phyloP scores from a whole-genome alignment of 2,797 vertebrate genomes.

The Onychomys torridus region DNA sequence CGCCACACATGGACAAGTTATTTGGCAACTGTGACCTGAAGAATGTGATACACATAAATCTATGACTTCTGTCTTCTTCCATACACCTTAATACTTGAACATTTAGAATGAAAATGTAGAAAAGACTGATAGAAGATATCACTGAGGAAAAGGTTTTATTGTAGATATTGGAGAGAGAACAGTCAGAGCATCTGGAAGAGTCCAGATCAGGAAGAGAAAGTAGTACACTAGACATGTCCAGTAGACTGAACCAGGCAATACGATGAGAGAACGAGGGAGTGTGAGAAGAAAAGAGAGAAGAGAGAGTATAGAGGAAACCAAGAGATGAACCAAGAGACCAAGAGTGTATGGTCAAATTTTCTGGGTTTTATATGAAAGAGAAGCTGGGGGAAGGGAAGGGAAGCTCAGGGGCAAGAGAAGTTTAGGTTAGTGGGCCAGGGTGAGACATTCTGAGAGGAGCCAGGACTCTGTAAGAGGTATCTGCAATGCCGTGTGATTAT shows the following conservation, averaged over 20 bases:
- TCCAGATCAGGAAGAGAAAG: background rate
- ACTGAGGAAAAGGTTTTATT: background rate
- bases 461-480: background rate
- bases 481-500: background rate
- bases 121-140: background rate
- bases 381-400: background rate
- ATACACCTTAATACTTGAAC: background rate
- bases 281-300: background rate
- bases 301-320: background rate
- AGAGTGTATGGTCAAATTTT: background rate
- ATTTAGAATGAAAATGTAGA: background rate
- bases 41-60: too few relatives aligned
- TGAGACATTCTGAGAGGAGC: background rate
- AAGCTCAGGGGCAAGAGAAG: background rate
- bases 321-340: too few relatives aligned
- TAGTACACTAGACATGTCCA: background rate
- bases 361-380: background rate
- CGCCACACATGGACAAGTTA: background rate
- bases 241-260: background rate
- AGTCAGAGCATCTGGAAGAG: background rate
- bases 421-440: background rate
- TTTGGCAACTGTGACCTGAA: background rate
- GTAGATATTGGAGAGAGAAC: background rate
- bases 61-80: background rate
- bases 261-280: background rate